A percentile compares a stretch with the other conserved stretches of the same genome.
Conservation (phyloP, 2,797 vertebrate species). For the Ctenosaura bakeri region DNA sequence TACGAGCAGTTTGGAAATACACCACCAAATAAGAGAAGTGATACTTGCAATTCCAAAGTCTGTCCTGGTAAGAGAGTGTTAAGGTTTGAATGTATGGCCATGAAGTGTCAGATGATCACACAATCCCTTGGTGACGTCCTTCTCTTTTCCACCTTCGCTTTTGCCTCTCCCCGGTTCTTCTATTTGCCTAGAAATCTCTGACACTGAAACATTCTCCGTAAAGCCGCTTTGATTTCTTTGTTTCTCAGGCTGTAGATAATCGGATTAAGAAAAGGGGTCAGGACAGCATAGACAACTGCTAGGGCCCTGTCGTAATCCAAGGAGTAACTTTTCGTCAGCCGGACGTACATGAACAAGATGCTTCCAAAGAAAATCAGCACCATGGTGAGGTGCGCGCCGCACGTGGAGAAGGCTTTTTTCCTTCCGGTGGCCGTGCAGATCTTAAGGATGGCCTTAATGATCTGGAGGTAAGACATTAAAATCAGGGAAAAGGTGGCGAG, state of each 20-base stretch:
- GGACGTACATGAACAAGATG: constrained; percentile 72
- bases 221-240: constrained; percentile 72
- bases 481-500: constrained; percentile 77
- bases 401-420: constrained; percentile 83
- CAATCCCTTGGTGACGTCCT: too few species aligned
- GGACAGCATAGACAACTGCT: constrained; percentile 64
- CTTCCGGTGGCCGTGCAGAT: constrained; percentile 72
- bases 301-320: constrained; percentile 66
- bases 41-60: not conserved
- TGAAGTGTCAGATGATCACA: not conserved
- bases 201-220: constrained; percentile 43
- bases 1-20: not conserved
- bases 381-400: constrained; percentile 81
- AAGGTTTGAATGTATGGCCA: not conserved
- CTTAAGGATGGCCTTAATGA: constrained; percentile 75
- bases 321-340: constrained; percentile 71
- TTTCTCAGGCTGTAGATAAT: constrained; percentile 82
- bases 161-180: too few species aligned
- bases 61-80: not conserved
- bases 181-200: not conserved
- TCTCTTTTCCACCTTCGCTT: not conserved
- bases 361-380: constrained; percentile 79
- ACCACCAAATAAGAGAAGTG: not conserved
- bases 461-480: constrained; percentile 77
- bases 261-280: constrained; percentile 84